phyloP scores from a whole-genome alignment of 2,113 vertebrate genomes.

The Nothoprocta perdicaria region DNA sequence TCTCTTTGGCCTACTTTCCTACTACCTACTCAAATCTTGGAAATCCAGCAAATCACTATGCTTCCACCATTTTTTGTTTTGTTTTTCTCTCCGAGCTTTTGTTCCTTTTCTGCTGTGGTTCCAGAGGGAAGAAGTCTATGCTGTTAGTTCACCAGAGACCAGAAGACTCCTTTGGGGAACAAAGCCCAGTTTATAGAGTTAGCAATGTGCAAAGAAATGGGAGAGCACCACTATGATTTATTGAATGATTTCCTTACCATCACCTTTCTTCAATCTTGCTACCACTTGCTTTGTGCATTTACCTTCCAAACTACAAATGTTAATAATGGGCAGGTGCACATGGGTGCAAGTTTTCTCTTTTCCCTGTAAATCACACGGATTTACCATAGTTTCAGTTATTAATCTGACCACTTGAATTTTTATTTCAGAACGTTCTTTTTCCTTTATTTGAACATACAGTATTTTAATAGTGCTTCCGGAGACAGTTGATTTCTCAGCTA shows the following conservation, averaged over 20 bases:
- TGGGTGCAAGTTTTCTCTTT: background rate
- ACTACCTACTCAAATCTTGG: background rate
- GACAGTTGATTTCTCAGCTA: background rate
- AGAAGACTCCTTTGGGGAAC: background rate
- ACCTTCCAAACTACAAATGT: background rate
- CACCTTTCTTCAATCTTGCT: background rate
- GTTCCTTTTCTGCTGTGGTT: background rate
- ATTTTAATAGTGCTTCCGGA: background rate
- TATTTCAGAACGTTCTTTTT: background rate
- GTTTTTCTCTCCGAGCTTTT: background rate
- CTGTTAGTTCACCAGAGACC: background rate
- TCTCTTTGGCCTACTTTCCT: background rate
- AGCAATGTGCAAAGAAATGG: background rate
- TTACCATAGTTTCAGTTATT: background rate
- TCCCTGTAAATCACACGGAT: background rate
- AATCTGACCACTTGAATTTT: background rate
- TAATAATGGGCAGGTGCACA: background rate
- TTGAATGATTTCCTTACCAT: background rate
- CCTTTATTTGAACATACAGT: background rate
- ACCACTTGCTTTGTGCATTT: background rate
- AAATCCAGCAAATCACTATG: background rate
- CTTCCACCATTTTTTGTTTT: background rate
- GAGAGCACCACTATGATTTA: background rate
- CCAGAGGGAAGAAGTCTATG: fast-evolving
- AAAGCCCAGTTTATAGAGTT: background rate